Evolutionary conservation across 2,888 invertebrate genomes (phyloP).

Genomic region (Ophion ventricosus): DNA sequence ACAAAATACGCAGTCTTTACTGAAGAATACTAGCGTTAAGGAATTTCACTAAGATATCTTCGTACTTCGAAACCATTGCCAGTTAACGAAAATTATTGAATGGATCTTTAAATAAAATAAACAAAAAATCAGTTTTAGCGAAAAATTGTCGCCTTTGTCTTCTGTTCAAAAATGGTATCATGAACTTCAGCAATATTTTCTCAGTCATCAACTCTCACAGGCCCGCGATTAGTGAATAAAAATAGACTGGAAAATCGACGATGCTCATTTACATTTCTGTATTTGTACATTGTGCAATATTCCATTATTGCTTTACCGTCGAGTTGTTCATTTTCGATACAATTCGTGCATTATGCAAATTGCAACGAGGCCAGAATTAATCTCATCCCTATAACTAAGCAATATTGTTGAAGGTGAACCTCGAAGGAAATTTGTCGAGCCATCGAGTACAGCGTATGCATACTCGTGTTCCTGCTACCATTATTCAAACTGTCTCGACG

Average conservation of each 20-base stretch:
- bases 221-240: background rate
- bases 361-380: constrained; percentile 42
- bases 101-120: background rate
- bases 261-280: constrained; percentile 35
- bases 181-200: background rate
- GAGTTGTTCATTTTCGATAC: constrained; percentile 18
- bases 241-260: constrained; percentile 19
- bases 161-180: background rate
- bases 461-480: constrained; percentile 19
- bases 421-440: constrained; percentile 69
- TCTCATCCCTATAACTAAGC: background rate
- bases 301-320: constrained; percentile 17
- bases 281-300: background rate
- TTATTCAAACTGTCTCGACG: constrained; percentile 33
- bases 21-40: background rate
- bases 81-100: background rate
- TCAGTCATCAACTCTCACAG: background rate
- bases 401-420: background rate
- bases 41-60: background rate
- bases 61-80: background rate
- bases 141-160: background rate
- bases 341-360: constrained; percentile 21
- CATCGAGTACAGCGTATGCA: constrained; percentile 49
- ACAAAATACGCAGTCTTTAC: background rate
- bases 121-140: background rate